These are phyloP conservation scores for Knipowitschia caucasica DNA, from an alignment of 2,797 vertebrate species.

Conservation along the genomic window DNA sequence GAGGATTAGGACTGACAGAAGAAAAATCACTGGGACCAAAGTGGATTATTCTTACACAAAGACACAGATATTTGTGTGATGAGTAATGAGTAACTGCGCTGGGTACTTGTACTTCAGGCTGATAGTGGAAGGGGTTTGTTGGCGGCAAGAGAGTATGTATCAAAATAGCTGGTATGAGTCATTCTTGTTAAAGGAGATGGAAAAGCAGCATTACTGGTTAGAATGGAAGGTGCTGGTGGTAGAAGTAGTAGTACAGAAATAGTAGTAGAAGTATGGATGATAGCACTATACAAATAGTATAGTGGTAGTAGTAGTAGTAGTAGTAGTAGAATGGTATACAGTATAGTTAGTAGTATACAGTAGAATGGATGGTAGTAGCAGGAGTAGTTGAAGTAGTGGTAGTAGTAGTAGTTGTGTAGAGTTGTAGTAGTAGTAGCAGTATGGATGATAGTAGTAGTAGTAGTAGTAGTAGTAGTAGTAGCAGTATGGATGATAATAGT, in stretches of 20 bases:
- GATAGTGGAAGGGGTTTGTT: not conserved
- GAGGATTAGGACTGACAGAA: constrained; percentile 3
- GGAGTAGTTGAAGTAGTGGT: not conserved
- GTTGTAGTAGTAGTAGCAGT: not conserved
- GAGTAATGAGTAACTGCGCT: not conserved
- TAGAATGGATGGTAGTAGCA: not conserved
- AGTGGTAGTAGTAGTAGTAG: not conserved
- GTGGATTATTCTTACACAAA: constrained; percentile 6
- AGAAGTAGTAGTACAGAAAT: not conserved
- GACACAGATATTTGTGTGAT: not conserved
- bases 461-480: not conserved
- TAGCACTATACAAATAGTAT: not conserved
- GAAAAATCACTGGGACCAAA: not conserved
- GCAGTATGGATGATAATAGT: not conserved
- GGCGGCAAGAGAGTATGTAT: no score
- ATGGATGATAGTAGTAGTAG: not conserved
- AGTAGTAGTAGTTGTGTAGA: no score
- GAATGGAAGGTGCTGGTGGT: not conserved
- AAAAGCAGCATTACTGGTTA: not conserved
- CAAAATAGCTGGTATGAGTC: not conserved
- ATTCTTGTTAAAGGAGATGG: not conserved
- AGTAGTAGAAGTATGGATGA: not conserved
- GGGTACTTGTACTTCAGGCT: not conserved
- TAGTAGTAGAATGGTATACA: not conserved
- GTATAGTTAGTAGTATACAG: not conserved